phyloP scores from a whole-genome alignment of 2,113 vertebrate genomes.

The Etheostoma cragini region DNA sequence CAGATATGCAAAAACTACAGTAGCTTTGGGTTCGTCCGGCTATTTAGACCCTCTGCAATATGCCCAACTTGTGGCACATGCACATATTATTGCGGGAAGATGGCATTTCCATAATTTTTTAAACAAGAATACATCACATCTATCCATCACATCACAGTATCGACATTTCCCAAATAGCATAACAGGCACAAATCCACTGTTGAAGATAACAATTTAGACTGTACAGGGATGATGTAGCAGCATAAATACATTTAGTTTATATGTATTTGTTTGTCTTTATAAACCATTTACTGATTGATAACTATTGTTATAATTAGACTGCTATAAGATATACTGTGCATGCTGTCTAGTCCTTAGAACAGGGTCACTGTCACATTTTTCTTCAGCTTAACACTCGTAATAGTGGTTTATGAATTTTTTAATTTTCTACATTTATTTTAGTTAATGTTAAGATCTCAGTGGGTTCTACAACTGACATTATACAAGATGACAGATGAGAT shows the following conservation, averaged over 20 bases:
- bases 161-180: background rate
- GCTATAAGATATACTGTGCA: background rate
- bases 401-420: background rate
- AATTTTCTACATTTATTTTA: background rate
- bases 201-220: slow-evolving; percentile 13
- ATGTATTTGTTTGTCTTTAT: background rate
- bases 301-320: background rate
- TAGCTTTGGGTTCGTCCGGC: background rate
- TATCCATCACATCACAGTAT: background rate
- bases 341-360: background rate
- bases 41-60: background rate
- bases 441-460: background rate
- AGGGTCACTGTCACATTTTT: background rate
- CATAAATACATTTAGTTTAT: background rate
- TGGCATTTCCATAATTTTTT: background rate
- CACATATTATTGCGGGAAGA: too few species aligned
- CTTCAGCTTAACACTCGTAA: background rate
- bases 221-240: slow-evolving; percentile 12
- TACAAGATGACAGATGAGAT: background rate
- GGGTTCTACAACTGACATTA: background rate
- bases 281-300: background rate
- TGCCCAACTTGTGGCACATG: background rate
- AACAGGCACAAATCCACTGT: background rate
- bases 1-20: background rate
- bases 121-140: background rate